These are phyloP conservation scores for Nyctereutes procyonoides DNA, from an alignment of 2,113 vertebrate genomes.

Conservation along the genomic window DNA sequence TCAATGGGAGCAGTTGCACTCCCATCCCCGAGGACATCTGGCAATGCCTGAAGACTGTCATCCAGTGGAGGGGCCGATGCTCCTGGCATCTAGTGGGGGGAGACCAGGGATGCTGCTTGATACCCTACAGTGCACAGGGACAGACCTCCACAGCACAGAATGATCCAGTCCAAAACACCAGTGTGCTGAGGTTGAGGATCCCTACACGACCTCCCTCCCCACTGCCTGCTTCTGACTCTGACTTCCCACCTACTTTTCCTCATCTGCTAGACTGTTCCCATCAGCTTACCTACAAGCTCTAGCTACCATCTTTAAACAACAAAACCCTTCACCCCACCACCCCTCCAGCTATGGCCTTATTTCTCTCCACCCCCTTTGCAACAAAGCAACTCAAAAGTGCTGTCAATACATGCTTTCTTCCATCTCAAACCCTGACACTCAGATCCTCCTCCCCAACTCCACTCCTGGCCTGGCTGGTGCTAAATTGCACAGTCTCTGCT, in stretches of 20 bases:
- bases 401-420: background rate
- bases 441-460: background rate
- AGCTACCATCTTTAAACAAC: background rate
- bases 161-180: too few species aligned
- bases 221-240: background rate
- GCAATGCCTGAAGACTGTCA: background rate
- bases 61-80: background rate
- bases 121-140: background rate
- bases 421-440: too few species aligned
- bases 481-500: background rate
- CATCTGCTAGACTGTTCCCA: background rate
- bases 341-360: background rate
- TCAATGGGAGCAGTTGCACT: fast-evolving
- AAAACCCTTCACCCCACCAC: background rate
- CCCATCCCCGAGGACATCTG: background rate
- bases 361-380: background rate
- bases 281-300: background rate
- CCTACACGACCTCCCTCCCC: fast-evolving
- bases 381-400: background rate
- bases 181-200: background rate
- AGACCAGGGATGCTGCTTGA: background rate
- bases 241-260: background rate
- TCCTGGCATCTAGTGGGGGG: background rate
- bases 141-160: background rate
- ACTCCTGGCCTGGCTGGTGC: background rate